A percentile compares a stretch with the other conserved stretches of the same genome.
Evolutionary conservation across 2,113 vertebrate species (phyloP).

Genomic region (Meleagris gallopavo): DNA sequence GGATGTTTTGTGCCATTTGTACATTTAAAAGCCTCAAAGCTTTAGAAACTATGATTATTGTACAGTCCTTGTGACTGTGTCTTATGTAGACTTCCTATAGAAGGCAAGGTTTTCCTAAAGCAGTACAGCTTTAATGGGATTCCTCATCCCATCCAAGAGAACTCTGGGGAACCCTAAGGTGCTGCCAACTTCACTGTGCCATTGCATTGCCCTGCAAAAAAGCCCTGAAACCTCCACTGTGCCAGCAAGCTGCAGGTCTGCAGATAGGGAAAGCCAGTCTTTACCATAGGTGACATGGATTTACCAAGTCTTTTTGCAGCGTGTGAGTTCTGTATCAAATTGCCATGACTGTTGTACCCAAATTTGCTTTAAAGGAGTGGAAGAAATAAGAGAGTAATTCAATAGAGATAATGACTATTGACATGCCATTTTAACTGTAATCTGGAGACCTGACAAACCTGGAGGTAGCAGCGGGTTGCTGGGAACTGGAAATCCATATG

Average conservation of each 20-base stretch:
- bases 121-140: neutral
- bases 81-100: neutral
- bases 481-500: constrained; percentile 83
- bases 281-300: neutral
- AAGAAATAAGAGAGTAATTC: neutral
- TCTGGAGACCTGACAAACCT: constrained; percentile 47
- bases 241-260: neutral
- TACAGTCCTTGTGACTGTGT: neutral
- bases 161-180: neutral
- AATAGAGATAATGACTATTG: neutral
- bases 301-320: neutral
- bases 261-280: neutral
- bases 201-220: neutral
- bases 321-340: neutral
- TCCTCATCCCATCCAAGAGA: neutral
- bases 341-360: neutral
- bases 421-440: neutral
- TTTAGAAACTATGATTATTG: neutral
- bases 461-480: constrained; percentile 78
- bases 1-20: neutral
- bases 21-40: neutral
- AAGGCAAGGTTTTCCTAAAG: neutral
- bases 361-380: neutral
- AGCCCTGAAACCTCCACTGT: neutral
- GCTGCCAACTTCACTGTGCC: neutral